These are phyloP conservation scores for Acromyrmex charruanus DNA, from an alignment of 1,140 invertebrate species.

Conservation along the genomic window DNA sequence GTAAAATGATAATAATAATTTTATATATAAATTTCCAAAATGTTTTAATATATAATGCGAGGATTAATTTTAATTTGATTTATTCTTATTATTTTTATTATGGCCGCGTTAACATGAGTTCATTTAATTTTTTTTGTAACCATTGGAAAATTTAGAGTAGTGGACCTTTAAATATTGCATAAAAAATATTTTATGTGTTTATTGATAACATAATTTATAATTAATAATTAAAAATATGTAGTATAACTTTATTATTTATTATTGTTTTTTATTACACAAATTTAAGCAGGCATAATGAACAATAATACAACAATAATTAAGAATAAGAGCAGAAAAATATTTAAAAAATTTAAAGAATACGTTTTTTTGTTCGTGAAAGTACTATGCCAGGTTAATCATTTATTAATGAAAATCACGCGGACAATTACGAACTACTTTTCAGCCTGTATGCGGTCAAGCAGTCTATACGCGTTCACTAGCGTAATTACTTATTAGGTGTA, in stretches of 20 bases:
- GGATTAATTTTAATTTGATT: not conserved
- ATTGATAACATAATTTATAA: not conserved
- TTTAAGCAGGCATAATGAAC: not conserved
- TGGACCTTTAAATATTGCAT: not conserved
- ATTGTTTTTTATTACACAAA: not conserved
- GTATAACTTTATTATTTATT: conserved; percentile 6
- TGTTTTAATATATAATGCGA: too few species aligned
- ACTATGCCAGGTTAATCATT: conserved; percentile 69
- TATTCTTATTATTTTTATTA: not conserved
- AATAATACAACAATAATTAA: not conserved
- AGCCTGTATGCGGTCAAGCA: conserved; percentile 35
- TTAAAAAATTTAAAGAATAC: not conserved
- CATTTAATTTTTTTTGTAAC: not conserved
- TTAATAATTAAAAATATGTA: conserved; percentile 3
- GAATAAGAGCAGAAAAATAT: not conserved
- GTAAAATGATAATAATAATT: not conserved
- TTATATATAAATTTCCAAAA: not conserved
- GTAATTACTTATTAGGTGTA: conserved; percentile 74
- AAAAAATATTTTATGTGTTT: not conserved
- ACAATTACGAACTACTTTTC: conserved; percentile 65
- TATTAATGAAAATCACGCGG: conserved; percentile 45
- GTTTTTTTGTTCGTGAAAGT: not conserved
- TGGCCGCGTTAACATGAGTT: not conserved
- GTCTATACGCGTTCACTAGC: conserved; percentile 60
- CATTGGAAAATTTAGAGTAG: not conserved